Conservation (phyloP, 2,888 invertebrate species). For the Hirtodrosophila cameraria region DNA sequence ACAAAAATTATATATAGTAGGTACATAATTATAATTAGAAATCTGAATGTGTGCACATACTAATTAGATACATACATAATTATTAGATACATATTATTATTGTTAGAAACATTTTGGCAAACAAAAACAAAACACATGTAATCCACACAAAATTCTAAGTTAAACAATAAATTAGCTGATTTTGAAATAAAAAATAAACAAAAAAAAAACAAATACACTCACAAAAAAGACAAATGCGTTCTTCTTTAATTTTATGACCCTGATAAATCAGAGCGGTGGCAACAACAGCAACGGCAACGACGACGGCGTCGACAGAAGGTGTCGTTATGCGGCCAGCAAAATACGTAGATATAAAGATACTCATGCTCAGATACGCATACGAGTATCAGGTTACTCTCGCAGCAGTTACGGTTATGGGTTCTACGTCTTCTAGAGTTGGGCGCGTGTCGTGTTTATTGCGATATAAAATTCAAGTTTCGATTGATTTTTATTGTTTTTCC, state of each 20-base stretch:
- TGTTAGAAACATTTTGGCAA: constrained; percentile 48
- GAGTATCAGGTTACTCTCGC: constrained; percentile 42
- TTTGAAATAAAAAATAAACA: constrained; percentile 47
- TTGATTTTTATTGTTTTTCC: too few species aligned
- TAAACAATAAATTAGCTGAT: constrained; percentile 66
- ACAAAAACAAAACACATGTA: constrained; percentile 58
- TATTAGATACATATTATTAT: constrained; percentile 52
- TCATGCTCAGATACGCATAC: constrained; percentile 9
- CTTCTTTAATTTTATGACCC: constrained; percentile 39
- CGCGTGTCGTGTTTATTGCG: constrained; percentile 15
- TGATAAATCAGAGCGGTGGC: constrained; percentile 55
- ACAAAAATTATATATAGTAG: constrained; percentile 29
- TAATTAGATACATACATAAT: constrained; percentile 27
- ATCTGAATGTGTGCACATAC: constrained; percentile 66
- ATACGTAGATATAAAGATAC: constrained; percentile 18
- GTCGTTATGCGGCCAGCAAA: constrained; percentile 52
- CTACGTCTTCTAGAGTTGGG: constrained; percentile 8
- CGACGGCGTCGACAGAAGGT: constrained; percentile 58
- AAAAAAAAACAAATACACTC: constrained; percentile 36
- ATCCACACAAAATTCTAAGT: constrained; percentile 58
- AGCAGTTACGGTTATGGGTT: constrained; percentile 27
- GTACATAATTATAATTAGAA: constrained; percentile 49
- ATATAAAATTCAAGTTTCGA: constrained; percentile 1
- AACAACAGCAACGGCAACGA: neutral
- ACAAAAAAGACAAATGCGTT: constrained; percentile 51